Evolutionary conservation across 2,888 invertebrate genomes (phyloP), one percentile per base, ranked within the genome.

Genomic region (Leucoma salicis): DNA sequence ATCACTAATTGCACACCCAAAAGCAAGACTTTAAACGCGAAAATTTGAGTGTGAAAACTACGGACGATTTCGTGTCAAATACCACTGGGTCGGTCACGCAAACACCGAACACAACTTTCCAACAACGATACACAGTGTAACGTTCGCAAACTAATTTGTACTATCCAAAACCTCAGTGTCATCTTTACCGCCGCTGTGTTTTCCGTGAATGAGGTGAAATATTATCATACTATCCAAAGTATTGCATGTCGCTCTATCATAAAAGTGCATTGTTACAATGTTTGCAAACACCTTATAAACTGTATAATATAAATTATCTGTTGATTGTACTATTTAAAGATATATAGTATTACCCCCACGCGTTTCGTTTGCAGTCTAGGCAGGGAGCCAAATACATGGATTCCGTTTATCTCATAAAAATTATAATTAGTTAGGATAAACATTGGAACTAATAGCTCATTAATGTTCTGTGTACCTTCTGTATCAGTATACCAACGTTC

Each of bases 31-130:
- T 67, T 74, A 70, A 70, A 76, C 74, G 78, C 74, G 76, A 81
- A 82, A 78, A 80, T 85, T 82, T 79, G 78, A 82, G 85, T 83
- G 84, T 75, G 79, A 82, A 82, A 82, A 80, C 78, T 77, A 78
- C 78, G 69, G 72, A 73, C 73, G 65, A 71, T 78, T 66, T 66
- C 83, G 82, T 80, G 82, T 81, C 82, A 79, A 81, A 78, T 59
- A 66, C 66, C 66, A 68, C 70, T 56, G 57, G 53, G 37, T 34
- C 32, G 61, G 78, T 79, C 85, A 83, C 86, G 83, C 83, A 73
- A 82, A 43, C 46, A 34, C 47, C 25, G 44, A 46, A 28, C 42
- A 45, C 52, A 41, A 53, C 46, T 46, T 68, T 58, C 69, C 66
- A 63, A 54, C 67, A 46, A 42, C 16, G 35, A 45, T 37, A 36